These are phyloP conservation scores for Troides aeacus DNA, from an alignment of 2,888 invertebrate genomes.

Conservation along the genomic window DNA sequence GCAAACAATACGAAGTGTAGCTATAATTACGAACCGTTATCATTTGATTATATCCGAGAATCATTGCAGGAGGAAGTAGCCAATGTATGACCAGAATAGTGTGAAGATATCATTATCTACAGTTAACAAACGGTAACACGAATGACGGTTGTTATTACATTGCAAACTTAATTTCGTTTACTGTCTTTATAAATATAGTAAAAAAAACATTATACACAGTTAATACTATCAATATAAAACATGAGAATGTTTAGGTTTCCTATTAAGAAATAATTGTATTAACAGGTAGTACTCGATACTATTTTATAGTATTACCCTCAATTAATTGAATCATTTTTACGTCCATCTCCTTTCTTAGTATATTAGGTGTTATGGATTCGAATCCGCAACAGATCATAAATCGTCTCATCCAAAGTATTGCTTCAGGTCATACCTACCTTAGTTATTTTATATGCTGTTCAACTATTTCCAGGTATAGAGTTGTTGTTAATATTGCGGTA, in stretches of 20 bases:
- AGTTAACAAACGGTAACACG: conserved; percentile 16
- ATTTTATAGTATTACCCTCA: too few species aligned
- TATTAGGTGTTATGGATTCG: neutral
- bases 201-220: conserved; percentile 3
- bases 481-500: neutral
- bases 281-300: too few species aligned
- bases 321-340: too few species aligned
- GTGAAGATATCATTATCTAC: conserved; percentile 26
- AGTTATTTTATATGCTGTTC: neutral
- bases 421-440: neutral
- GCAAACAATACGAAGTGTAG: neutral
- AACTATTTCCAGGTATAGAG: neutral
- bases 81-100: conserved; percentile 16
- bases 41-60: conserved; percentile 15
- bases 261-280: too few species aligned
- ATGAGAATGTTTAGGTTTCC: too few species aligned
- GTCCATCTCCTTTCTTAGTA: neutral
- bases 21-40: conserved; percentile 20
- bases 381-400: neutral
- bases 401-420: neutral
- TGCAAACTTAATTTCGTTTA: conserved; percentile 9
- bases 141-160: conserved; percentile 11
- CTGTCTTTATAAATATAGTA: neutral
- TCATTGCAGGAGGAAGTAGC: conserved; percentile 9
- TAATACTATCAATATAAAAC: neutral